These are phyloP conservation scores for Sebastes alutus DNA, from an alignment of 2,797 vertebrate species.

Conservation along the genomic window DNA sequence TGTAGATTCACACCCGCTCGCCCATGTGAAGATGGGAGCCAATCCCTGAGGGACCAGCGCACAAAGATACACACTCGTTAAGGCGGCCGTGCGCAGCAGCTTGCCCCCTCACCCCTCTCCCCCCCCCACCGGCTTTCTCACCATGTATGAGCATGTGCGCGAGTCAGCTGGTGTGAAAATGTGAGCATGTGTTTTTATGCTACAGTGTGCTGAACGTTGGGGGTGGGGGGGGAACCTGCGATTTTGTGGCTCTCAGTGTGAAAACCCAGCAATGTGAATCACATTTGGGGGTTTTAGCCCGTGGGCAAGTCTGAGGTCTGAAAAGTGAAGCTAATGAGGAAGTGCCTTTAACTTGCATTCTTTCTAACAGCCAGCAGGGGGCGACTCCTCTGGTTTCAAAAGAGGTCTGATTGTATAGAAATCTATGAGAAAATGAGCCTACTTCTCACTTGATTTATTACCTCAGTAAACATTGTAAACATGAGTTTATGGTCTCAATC, in stretches of 20 bases:
- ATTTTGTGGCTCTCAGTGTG: neutral
- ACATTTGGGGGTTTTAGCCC: neutral
- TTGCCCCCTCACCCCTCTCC: neutral
- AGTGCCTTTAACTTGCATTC: too few species aligned
- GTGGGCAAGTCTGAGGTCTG: too few species aligned
- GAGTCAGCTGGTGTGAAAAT: neutral
- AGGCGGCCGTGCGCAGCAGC: conserved; percentile 6
- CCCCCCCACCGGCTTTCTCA: neutral
- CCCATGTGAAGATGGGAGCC: conserved; percentile 33
- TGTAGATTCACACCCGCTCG: conserved; percentile 47
- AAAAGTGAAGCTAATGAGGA: too few species aligned
- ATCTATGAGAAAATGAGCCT: too few species aligned
- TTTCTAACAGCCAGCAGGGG: too few species aligned
- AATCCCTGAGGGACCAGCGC: conserved; percentile 6
- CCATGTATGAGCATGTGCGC: neutral
- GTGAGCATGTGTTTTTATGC: neutral
- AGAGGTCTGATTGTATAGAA: too few species aligned
- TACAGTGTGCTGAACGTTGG: neutral
- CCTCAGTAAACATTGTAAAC: too few species aligned
- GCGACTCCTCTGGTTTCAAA: too few species aligned
- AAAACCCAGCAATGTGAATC: neutral
- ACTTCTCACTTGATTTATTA: too few species aligned
- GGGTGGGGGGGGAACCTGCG: neutral
- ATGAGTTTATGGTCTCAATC: too few species aligned
- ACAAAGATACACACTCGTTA: conserved; percentile 34